Evolutionary conservation across 2,888 invertebrate genomes (phyloP).

Genomic region (Nemoura dubitans): DNA sequence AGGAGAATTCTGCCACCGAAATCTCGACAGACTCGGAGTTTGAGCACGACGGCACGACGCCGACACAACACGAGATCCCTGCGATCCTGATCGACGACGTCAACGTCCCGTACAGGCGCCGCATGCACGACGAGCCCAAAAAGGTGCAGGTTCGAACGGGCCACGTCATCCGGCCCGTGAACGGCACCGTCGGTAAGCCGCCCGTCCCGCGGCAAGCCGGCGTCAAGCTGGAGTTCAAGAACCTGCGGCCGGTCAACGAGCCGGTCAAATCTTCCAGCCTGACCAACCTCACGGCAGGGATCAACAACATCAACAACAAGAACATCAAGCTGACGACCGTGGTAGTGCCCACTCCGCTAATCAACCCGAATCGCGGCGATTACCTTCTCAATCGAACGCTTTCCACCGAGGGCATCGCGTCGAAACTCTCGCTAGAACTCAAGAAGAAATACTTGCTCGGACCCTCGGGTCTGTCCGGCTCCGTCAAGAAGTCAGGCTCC

Average conservation of each 20-base stretch:
- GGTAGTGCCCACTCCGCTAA: slow-evolving; percentile 59
- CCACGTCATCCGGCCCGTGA: slow-evolving; percentile 62
- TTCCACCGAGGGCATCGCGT: slow-evolving; percentile 87
- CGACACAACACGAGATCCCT: slow-evolving; percentile 76
- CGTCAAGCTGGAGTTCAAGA: slow-evolving; percentile 61
- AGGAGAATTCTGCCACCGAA: slow-evolving; percentile 87
- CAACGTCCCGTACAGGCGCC: slow-evolving; percentile 47
- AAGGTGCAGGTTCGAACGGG: slow-evolving; percentile 53
- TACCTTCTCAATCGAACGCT: slow-evolving; percentile 83
- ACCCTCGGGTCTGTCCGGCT: slow-evolving; percentile 70
- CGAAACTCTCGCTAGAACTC: slow-evolving; percentile 85
- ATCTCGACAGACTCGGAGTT: slow-evolving; percentile 94
- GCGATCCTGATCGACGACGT: slow-evolving; percentile 77
- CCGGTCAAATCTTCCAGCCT: slow-evolving; percentile 47
- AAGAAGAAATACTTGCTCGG: slow-evolving; percentile 86
- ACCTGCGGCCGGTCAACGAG: slow-evolving; percentile 57
- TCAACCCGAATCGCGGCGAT: slow-evolving; percentile 73
- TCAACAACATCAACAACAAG: slow-evolving; percentile 50
- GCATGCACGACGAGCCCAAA: slow-evolving; percentile 53
- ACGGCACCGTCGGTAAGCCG: slow-evolving; percentile 56
- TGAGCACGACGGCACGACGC: slow-evolving; percentile 79
- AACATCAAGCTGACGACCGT: slow-evolving; percentile 55
- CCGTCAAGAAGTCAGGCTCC: slow-evolving; percentile 83
- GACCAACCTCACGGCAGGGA: slow-evolving; percentile 45
- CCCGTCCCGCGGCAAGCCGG: slow-evolving; percentile 51